These are phyloP conservation scores for Arenicola marina DNA, from an alignment of 2,888 invertebrate genomes.

Conservation along the genomic window DNA sequence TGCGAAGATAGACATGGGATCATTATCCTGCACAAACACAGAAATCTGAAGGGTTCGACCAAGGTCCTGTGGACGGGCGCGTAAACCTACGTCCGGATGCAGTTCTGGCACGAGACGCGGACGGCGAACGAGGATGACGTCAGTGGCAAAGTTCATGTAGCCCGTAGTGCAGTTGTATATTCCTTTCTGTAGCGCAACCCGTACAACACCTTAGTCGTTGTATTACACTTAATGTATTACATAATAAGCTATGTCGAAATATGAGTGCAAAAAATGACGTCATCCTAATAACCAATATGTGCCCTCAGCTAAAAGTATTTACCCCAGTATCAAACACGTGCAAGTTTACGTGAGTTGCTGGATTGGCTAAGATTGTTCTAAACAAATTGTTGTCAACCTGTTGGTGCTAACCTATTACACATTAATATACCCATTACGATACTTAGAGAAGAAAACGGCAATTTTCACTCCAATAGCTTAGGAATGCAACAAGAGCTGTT, in stretches of 20 bases:
- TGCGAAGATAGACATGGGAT: too few species aligned
- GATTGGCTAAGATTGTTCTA: too few species aligned
- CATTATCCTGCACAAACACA: too few species aligned
- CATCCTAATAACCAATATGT: not conserved
- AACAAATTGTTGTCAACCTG: too few species aligned
- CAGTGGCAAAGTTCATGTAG: slow-evolving; percentile 9
- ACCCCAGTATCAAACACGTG: too few species aligned
- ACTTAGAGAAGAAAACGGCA: too few species aligned
- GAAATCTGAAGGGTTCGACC: too few species aligned
- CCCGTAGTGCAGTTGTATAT: slow-evolving; percentile 71
- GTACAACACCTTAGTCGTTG: not conserved
- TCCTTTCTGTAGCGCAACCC: slow-evolving; percentile 62
- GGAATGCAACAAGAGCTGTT: too few species aligned
- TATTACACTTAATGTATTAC: not conserved
- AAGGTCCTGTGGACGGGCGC: not conserved
- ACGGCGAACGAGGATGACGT: not conserved
- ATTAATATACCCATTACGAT: too few species aligned
- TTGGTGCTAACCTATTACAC: too few species aligned
- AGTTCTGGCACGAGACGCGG: slow-evolving; percentile 5
- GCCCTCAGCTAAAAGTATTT: not conserved
- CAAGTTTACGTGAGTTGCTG: too few species aligned
- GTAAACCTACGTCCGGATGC: slow-evolving; percentile 8
- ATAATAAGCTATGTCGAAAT: not conserved
- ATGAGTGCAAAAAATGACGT: not conserved
- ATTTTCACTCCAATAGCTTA: too few species aligned